These are phyloP conservation scores for Globodera ellingtonae DNA, from an alignment of 1,140 invertebrate genomes.

Conservation along the genomic window DNA sequence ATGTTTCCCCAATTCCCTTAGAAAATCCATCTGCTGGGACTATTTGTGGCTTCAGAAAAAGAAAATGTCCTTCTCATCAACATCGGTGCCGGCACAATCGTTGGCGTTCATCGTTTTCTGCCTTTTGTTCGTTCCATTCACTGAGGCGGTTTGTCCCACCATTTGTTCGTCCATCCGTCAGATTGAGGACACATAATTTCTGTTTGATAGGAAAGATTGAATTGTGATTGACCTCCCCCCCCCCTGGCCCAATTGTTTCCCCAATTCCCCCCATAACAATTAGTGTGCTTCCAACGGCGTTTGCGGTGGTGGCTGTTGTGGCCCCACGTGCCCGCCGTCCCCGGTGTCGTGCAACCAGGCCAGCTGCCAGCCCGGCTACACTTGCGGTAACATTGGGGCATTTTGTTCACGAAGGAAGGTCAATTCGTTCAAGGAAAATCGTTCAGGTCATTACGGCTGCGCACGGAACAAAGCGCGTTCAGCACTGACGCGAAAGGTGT, in stretches of 20 bases:
- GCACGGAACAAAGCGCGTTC: constrained; percentile 53
- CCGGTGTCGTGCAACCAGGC: constrained; percentile 38
- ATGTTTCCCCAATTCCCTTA: too few species aligned
- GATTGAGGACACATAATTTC: neutral
- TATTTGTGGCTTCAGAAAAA: too few species aligned
- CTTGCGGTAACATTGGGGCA: constrained; percentile 39
- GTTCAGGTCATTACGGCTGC: constrained; percentile 51
- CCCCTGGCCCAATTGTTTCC: too few species aligned
- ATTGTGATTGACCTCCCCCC: too few species aligned
- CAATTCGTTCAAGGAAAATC: neutral
- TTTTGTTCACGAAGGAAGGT: neutral
- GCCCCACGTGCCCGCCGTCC: constrained; percentile 30
- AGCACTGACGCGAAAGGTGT: constrained; percentile 49
- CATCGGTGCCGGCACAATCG: neutral
- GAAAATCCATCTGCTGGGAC: too few species aligned
- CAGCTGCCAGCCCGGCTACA: constrained; percentile 52
- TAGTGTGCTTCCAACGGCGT: constrained; percentile 39
- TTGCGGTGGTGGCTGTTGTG: constrained; percentile 38
- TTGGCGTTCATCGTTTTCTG: neutral
- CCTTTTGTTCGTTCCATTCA: neutral
- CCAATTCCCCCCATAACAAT: neutral
- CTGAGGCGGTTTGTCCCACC: neutral
- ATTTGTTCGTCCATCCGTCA: neutral
- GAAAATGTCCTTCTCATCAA: neutral
- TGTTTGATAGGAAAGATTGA: too few species aligned